Conservation (phyloP, 64 coral and sea anemone genomes). For the Acropora tenuis region DNA sequence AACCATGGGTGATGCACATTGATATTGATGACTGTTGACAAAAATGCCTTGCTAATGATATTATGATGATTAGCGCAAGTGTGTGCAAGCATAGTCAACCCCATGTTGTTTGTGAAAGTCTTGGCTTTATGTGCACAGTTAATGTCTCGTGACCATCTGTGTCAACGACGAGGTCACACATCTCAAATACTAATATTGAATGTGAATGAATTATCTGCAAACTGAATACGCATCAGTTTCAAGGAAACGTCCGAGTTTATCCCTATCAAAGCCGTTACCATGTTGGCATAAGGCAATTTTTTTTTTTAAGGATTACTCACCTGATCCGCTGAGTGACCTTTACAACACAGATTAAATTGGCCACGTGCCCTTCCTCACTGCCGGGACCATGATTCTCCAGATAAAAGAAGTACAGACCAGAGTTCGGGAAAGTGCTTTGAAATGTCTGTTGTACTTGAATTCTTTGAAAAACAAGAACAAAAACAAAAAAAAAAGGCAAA, state of each 20-base stretch:
- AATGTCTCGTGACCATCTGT: not conserved
- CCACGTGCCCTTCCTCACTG: not conserved
- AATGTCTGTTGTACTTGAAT: not conserved
- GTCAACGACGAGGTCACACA: too few species aligned
- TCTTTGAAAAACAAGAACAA: not conserved
- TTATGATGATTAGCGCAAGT: too few species aligned
- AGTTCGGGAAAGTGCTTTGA: not conserved
- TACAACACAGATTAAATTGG: not conserved
- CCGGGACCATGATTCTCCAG: not conserved
- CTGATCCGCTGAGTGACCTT: conserved; percentile 17
- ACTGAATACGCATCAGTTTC: too few species aligned
- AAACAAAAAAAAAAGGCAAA: not conserved
- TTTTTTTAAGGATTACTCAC: not conserved
- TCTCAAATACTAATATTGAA: too few species aligned
- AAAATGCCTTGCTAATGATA: too few species aligned
- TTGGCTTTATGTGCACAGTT: not conserved
- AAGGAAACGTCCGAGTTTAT: too few species aligned
- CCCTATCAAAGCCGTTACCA: too few species aligned
- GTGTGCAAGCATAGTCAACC: too few species aligned
- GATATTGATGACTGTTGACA: not conserved
- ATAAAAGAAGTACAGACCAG: conserved; percentile 19
- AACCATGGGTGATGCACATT: not conserved
- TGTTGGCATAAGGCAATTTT: not conserved
- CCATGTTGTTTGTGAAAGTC: too few species aligned
- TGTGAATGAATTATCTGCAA: too few species aligned